These are phyloP conservation scores for Conus canariensis DNA, from an alignment of 2,888 invertebrate genomes.

Conservation along the genomic window DNA sequence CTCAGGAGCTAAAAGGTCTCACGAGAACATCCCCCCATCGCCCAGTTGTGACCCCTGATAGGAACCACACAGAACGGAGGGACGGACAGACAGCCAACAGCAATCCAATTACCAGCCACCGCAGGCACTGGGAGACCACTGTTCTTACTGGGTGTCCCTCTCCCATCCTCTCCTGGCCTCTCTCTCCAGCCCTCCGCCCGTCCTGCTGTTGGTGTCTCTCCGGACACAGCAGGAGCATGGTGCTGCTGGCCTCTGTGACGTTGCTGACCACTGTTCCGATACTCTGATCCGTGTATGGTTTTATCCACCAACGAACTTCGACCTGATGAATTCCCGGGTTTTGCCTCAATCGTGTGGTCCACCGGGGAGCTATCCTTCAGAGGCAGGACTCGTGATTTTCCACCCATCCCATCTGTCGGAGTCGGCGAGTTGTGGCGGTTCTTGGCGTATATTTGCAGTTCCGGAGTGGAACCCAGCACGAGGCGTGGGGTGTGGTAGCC, in stretches of 20 bases:
- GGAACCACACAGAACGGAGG: neutral
- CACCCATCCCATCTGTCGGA: neutral
- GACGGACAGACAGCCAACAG: neutral
- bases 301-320: too few species aligned
- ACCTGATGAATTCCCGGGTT: neutral
- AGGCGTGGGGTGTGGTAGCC: constrained; percentile 16
- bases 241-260: neutral
- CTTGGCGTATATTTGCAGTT: constrained; percentile 31
- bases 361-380: neutral
- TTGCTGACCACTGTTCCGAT: too few species aligned
- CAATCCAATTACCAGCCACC: constrained; percentile 22
- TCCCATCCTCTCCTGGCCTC: neutral
- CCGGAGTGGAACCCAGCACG: constrained; percentile 28
- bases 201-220: neutral
- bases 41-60: neutral
- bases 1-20: neutral
- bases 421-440: neutral
- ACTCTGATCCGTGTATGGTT: too few species aligned
- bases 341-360: neutral
- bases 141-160: neutral
- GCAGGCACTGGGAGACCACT: neutral
- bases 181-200: neutral
- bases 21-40: neutral
- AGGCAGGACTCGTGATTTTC: neutral
- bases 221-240: too few species aligned